Evolutionary conservation across 1,140 invertebrate genomes (phyloP).

Genomic region (Dendrolimus kikuchii): DNA sequence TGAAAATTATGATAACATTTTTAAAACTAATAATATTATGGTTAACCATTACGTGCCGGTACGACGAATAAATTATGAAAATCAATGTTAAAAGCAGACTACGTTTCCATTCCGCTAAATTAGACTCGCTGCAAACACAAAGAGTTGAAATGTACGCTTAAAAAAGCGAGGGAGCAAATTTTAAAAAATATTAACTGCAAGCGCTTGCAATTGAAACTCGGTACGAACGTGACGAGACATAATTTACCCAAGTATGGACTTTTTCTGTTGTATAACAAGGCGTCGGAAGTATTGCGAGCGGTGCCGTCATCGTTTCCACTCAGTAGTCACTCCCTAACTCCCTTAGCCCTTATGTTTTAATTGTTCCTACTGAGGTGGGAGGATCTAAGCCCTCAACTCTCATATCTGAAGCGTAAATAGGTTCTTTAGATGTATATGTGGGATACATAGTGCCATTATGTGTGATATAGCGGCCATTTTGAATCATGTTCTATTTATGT

Average conservation of each 20-base stretch:
- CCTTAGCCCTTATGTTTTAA: slow-evolving; percentile 60
- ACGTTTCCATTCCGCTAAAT: no score
- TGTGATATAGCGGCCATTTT: slow-evolving; percentile 20
- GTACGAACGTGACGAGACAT: slow-evolving; percentile 36
- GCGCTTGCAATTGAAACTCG: slow-evolving; percentile 17
- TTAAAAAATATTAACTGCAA: slow-evolving; percentile 12
- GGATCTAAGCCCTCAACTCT: slow-evolving; percentile 52
- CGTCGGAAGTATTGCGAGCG: slow-evolving; percentile 17
- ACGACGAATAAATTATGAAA: no score
- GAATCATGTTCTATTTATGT: slow-evolving; percentile 1
- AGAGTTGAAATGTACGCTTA: no score
- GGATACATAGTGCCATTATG: slow-evolving; percentile 10
- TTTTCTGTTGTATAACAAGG: slow-evolving; percentile 27
- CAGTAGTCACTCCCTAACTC: slow-evolving; percentile 48
- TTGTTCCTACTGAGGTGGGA: slow-evolving; percentile 63
- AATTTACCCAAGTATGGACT: slow-evolving; percentile 42
- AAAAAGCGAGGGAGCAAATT: no score
- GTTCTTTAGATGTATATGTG: slow-evolving; percentile 12
- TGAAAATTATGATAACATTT: no score
- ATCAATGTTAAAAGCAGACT: no score
- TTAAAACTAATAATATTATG: no score
- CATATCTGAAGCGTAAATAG: slow-evolving; percentile 32
- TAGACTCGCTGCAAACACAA: no score
- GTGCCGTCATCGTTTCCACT: slow-evolving; percentile 53
- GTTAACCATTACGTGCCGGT: no score